Evolutionary conservation across 2,888 invertebrate genomes (phyloP), one percentile per base, ranked within the genome.

Genomic region (Panorpa germanica): DNA sequence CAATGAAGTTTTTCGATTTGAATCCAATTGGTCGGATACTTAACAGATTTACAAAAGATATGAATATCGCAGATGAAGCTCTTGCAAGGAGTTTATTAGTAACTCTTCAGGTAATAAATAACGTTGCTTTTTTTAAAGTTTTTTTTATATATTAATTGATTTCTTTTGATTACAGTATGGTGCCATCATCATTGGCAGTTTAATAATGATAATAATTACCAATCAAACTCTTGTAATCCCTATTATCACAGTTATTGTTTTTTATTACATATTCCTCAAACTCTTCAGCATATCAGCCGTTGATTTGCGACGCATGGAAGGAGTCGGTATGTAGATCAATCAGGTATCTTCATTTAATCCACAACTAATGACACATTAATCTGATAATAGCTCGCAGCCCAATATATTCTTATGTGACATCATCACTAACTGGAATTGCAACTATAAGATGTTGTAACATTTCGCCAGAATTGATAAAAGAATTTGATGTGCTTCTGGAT

Each of bases 371-470:
- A n/a, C n/a, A n/a, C n/a, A n/a, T n/a, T n/a, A n/a, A n/a, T n/a
- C n/a, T n/a, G n/a, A n/a, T n/a, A n/a, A 64, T n/a, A n/a, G n/a
- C n/a, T n/a, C n/a, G n/a, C n/a, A 86, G 88, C 53, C 91, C 93
- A 0, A 80, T 93, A 0, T 90, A 88, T 50, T 81, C 86, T 0
- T 86, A 91, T 48, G 67, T 91, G 39, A 75, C 78, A n/a, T 76
- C 86, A 1, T 74, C 85, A 0, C 57, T 93, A 6, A 68, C 76
- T 35, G 93, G 93, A 2, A 63, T 93, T 17, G 70, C 78, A 20
- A 86, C 86, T 1, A 86, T 95, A 36, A 63, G 93, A 34, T 76
- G 88, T 1, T 70, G 75, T 2, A 63, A 66, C 13, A 72, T 77
- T 2, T 66, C 78, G 46, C n/a, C n/a, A n/a, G 59, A 69, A 37